These are phyloP conservation scores for Danio choprae DNA, from an alignment of 2,797 vertebrate species.

Conservation along the genomic window DNA sequence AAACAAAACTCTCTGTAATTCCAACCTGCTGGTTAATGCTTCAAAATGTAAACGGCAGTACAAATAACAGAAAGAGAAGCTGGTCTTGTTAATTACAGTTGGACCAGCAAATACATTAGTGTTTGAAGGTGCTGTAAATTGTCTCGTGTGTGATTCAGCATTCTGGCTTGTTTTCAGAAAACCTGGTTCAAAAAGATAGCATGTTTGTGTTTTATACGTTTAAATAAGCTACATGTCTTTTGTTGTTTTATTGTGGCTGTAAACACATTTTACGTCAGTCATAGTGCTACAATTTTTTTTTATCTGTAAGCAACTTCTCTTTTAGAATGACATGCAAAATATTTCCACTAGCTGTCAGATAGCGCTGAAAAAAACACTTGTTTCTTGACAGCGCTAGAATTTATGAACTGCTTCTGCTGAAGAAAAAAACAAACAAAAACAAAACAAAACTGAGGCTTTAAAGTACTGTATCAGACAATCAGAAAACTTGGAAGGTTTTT, in stretches of 20 bases:
- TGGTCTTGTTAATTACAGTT: slow-evolving; percentile 20
- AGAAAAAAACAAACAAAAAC: too few species aligned
- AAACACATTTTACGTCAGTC: not conserved
- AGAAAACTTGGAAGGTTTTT: not conserved
- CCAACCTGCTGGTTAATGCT: slow-evolving; percentile 5
- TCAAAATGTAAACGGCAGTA: not conserved
- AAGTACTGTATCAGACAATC: not conserved
- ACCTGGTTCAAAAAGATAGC: slow-evolving; percentile 22
- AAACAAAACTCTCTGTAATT: not conserved
- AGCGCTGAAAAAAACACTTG: not conserved
- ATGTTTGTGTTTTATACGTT: not conserved
- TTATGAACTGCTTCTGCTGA: not conserved
- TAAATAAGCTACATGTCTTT: not conserved
- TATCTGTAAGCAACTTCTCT: not conserved
- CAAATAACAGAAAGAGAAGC: slow-evolving; percentile 21
- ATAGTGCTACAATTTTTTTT: not conserved
- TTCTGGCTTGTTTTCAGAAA: slow-evolving; percentile 8
- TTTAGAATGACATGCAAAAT: not conserved
- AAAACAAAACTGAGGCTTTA: not conserved
- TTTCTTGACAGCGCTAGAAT: slow-evolving; percentile 10
- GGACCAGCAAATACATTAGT: not conserved
- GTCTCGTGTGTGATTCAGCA: slow-evolving; percentile 2
- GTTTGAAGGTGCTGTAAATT: slow-evolving; percentile 12
- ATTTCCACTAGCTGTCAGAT: not conserved
- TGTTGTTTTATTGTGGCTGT: not conserved